Percentiles rank a stretch among this genome's conserved stretches.
Conservation (phyloP, 1,140 invertebrate species). For the Caenorhabditis remanei region DNA sequence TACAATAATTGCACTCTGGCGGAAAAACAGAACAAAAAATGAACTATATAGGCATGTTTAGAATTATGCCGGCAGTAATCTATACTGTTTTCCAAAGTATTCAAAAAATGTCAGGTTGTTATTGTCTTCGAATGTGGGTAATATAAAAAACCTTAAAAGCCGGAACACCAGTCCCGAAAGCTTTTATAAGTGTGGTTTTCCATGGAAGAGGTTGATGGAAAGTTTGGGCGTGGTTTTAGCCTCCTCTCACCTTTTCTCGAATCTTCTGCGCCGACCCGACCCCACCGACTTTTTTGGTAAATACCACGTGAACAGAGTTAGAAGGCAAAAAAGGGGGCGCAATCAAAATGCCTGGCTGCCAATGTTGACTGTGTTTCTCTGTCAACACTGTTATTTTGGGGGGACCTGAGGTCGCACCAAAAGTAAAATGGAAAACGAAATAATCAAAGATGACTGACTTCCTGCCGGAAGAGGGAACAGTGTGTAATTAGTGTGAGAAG, state of each 20-base stretch:
- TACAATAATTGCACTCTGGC: no score
- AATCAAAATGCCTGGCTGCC: slow-evolving; percentile 23
- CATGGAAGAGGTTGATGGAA: not conserved
- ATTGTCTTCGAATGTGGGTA: not conserved
- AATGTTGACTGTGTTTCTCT: slow-evolving; percentile 54
- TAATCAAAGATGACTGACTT: slow-evolving; percentile 28
- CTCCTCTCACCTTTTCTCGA: slow-evolving; percentile 40
- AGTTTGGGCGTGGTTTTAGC: slow-evolving; percentile 45
- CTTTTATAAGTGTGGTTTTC: slow-evolving; percentile 28
- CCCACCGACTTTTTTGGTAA: slow-evolving; percentile 32
- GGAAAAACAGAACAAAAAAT: no score
- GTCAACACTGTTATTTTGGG: slow-evolving; percentile 54
- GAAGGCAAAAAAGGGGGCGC: slow-evolving; percentile 12
- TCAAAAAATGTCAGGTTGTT: not conserved
- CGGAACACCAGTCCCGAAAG: slow-evolving; percentile 20
- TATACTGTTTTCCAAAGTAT: not conserved
- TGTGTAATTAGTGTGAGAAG: slow-evolving; percentile 7
- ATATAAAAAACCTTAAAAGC: not conserved
- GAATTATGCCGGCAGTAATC: no score
- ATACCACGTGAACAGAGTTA: slow-evolving; percentile 55
- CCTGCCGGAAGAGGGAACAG: not conserved
- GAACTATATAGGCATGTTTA: no score
- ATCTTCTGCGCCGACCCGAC: slow-evolving; percentile 19
- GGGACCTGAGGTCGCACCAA: slow-evolving; percentile 18
- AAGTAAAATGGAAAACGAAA: not conserved